These are phyloP conservation scores for Ranitomeya imitator DNA, from an alignment of 2,113 vertebrate genomes.

Conservation along the genomic window DNA sequence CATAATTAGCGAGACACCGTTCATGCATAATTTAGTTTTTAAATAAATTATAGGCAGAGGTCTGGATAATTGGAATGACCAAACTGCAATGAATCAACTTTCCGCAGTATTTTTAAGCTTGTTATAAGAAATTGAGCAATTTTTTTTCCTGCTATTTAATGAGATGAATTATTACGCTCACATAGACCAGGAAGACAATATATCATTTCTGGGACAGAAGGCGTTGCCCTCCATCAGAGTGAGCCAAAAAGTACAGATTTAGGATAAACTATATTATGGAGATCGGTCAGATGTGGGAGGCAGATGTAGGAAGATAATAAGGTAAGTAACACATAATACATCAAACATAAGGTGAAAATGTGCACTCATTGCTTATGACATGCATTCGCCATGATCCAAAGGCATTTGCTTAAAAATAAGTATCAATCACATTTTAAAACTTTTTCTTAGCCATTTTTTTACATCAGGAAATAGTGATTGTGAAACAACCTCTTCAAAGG, in stretches of 20 bases:
- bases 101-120: conserved; percentile 19
- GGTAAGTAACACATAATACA: background rate
- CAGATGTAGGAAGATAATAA: background rate
- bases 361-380: background rate
- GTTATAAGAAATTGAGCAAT: conserved; percentile 42
- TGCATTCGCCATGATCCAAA: background rate
- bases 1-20: conserved; percentile 45
- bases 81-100: conserved; percentile 50
- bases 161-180: conserved; percentile 42
- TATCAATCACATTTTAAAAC: background rate
- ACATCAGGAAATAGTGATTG: no score
- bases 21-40: conserved; percentile 47
- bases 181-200: conserved; percentile 19
- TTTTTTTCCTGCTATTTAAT: conserved; percentile 26
- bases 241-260: background rate
- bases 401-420: background rate
- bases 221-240: background rate
- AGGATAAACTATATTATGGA: conserved; percentile 9
- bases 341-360: background rate
- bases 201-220: conserved; percentile 18
- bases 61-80: conserved; percentile 54
- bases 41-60: conserved; percentile 55
- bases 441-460: no score
- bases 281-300: background rate
- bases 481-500: no score